Evolutionary conservation across 1,140 invertebrate species (phyloP), one percentile per base, ranked within the genome.

Genomic region (Megalopta genalis): DNA sequence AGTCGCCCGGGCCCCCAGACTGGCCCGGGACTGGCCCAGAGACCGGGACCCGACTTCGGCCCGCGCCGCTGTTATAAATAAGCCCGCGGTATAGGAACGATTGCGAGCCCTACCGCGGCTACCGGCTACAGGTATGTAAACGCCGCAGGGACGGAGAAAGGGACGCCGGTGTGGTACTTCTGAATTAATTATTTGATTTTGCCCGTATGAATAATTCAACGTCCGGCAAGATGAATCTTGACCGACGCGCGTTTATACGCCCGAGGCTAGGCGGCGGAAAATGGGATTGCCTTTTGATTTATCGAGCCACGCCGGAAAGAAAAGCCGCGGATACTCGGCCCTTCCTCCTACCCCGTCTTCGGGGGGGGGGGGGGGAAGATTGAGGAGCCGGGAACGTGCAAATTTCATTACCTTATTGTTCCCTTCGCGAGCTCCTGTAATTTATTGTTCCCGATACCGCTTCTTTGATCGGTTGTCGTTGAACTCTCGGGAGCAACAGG

Each of bases 161-260:
- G 52, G 77, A 21, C 52, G 27, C 25, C 57, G 64, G 23, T 65
- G 74, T 81, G 69, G 73, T 87, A 84, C 82, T 72, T 80, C 84
- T 84, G 84, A 87, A 88, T 88, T 84, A 87, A 88, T 88, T 87
- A 87, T 87, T 86, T 64, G 73, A 86, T 82, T 77, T 67, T 62
- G 37, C 63, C 59, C 71, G 7, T 66, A 88, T 87, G 86, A 86
- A 88, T 88, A 84, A 88, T 88, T 87, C 84, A 87, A 63, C 65
- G 67, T 67, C 81, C 42, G 27, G 32, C 25, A 59, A 75, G 77
- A 85, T 76, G 83, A 85, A 67, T 83, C 83, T 80, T 60, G 54
- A 78, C 49, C 75, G 57, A 42, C 14, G 49, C 49, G 54, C 46
- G 21, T 32, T 32, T 32, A 39, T 52, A n/a, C 54, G 42, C 46